Percentiles rank a stretch among this genome's conserved stretches.
Evolutionary conservation across 2,113 vertebrate genomes (phyloP).

Genomic region (Oncorhynchus keta): DNA sequence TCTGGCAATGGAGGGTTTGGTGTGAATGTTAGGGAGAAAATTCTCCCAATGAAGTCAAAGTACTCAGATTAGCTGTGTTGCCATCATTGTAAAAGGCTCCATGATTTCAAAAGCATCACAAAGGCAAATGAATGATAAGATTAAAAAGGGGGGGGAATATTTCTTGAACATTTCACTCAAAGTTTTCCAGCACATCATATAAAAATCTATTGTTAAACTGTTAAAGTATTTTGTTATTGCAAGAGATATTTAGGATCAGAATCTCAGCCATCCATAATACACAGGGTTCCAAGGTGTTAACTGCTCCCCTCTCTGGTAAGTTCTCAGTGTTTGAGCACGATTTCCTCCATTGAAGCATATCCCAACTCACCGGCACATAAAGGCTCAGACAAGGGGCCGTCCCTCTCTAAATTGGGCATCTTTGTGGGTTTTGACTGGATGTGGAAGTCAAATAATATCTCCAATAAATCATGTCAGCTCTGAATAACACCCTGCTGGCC

Average conservation of each 20-base stretch:
- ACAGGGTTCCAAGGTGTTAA: background rate
- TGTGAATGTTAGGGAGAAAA: too few relatives aligned
- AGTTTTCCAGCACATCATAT: background rate
- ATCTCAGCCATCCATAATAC: background rate
- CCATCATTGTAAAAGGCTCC: background rate
- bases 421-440: conserved; percentile 35
- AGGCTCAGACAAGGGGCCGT: conserved; percentile 5
- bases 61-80: background rate
- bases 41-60: too few relatives aligned
- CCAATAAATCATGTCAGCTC: conserved; percentile 57
- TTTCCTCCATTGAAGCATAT: conserved; percentile 13
- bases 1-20: too few relatives aligned
- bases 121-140: background rate
- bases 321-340: background rate
- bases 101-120: background rate
- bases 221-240: background rate
- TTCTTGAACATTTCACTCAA: background rate
- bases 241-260: background rate
- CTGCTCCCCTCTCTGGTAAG: background rate
- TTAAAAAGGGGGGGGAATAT: background rate
- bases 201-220: background rate
- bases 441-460: conserved; percentile 53
- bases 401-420: background rate
- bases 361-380: conserved; percentile 14
- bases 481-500: conserved; percentile 28